Evolutionary conservation across 2,113 vertebrate species (phyloP).

Genomic region (Psittacula cyanocephala): DNA sequence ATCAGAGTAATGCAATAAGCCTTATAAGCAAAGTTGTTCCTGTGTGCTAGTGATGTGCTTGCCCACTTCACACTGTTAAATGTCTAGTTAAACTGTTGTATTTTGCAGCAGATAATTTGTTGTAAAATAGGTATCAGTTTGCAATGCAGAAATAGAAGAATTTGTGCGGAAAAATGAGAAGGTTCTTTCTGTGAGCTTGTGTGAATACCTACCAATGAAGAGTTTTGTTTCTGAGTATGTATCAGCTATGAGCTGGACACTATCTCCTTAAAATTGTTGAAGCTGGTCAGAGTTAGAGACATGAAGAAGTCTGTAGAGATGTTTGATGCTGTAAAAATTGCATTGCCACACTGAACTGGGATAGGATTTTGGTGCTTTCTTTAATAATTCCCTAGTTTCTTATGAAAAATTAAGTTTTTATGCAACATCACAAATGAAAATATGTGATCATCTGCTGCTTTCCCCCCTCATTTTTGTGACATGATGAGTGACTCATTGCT

Average conservation of each 20-base stretch:
- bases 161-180: neutral
- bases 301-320: neutral
- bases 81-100: neutral
- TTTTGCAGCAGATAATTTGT: neutral
- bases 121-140: neutral
- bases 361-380: neutral
- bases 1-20: neutral
- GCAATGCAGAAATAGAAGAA: neutral
- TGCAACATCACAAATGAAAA: neutral
- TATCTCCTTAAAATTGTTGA: neutral
- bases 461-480: neutral
- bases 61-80: neutral
- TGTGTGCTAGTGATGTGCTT: neutral
- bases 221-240: neutral
- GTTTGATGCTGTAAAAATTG: neutral
- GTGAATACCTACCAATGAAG: neutral
- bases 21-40: neutral
- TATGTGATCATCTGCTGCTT: neutral
- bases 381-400: neutral
- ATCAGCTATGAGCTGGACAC: neutral
- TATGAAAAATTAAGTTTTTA: neutral
- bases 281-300: neutral
- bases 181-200: neutral
- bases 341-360: neutral
- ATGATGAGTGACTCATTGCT: neutral